Evolutionary conservation across 2,113 vertebrate species (phyloP), one percentile per base, ranked within the genome.

Genomic region (Physeter macrocephalus): DNA sequence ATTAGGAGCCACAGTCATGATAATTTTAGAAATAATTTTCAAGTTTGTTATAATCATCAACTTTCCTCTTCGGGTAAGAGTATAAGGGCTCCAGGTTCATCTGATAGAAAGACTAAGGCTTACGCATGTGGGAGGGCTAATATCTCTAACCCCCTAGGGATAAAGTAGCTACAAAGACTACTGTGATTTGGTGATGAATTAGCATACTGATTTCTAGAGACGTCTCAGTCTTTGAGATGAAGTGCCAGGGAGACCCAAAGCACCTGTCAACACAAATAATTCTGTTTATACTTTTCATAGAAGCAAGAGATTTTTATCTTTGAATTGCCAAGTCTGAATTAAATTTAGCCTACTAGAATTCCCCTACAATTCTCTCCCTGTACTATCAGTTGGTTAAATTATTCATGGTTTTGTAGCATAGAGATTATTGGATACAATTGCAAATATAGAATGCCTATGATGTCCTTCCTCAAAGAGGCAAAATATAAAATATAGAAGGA

Each of bases 271-370:
- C n/a, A 71, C 52, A n/a, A 83, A 95, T 57, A 41, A 82, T 77
- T 93, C 82, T 90, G 78, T 87, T 97, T 90, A 66, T 6, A 77
- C 52, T 86, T 95, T 93, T 69, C 71, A 75, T 11, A 87, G 87
- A 94, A 97, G 80, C 61, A 84, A 93, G 31, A 90, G 29, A 41
- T 61, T 87, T 74, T 74, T 81, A 91, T 78, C 90, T 97, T 82
- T 85, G 75, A 91, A 61, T 81, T 95, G 72, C 36, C 59, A 97
- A 82, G 61, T 54, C 84, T 92, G 84, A 95, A 96, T 75, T 94
- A 49, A 97, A 88, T 74, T 95, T 34, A 83, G 69, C 80, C 84
- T 92, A 61, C 77, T 64, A 94, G 83, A 97, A 97, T 94, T 64
- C 59, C 52, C 64, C 54, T 80, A 20, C 1, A 75, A 57, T 64